Evolutionary conservation across 1,140 invertebrate species (phyloP), one percentile per base, ranked within the genome.

Genomic region (Capitella teleta): DNA sequence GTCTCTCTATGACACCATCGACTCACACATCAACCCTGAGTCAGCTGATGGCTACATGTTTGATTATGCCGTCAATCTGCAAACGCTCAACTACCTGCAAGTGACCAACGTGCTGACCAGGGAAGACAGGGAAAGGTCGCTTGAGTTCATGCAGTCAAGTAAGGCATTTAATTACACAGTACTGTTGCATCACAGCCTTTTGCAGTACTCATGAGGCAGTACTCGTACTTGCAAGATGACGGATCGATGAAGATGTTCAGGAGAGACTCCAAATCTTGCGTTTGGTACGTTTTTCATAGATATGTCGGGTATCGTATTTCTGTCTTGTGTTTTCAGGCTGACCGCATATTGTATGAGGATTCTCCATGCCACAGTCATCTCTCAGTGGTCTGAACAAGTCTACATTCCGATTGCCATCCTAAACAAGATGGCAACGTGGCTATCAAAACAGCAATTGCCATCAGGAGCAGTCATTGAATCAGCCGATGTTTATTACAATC

Each of bases 51-150:
- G 81, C 0, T 92, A 87, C 60, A 87, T 94, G 77, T 96, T 92
- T 72, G 91, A 89, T 56, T 95, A 95, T 71, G 92, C 88, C 0
- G 85, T 84, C 3, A 95, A 92, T 72, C 79, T 95, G 63, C 88
- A 91, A 66, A 89, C 86, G 0, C 82, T 87, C 0, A 76, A 87
- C 61, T 94, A 93, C 64, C 87, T 95, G 82, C 80, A 90, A 38
- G 74, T 84, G 28, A 87, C 87, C 28, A 88, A 88, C 66, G 88
- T 93, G 62, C 74, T 86, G 16, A 47, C 45, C 6, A 18, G 18
- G 18, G 30, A 47, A 16, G 8, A n/a, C n/a, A n/a, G n/a, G n/a
- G n/a, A n/a, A n/a, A n/a, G n/a, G n/a, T n/a, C n/a, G n/a, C n/a
- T n/a, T n/a, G n/a, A n/a, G n/a, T n/a, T n/a, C n/a, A n/a, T n/a